Evolutionary conservation across 2,113 vertebrate species (phyloP), one percentile per base, ranked within the genome.

Genomic region (Vombatus ursinus): DNA sequence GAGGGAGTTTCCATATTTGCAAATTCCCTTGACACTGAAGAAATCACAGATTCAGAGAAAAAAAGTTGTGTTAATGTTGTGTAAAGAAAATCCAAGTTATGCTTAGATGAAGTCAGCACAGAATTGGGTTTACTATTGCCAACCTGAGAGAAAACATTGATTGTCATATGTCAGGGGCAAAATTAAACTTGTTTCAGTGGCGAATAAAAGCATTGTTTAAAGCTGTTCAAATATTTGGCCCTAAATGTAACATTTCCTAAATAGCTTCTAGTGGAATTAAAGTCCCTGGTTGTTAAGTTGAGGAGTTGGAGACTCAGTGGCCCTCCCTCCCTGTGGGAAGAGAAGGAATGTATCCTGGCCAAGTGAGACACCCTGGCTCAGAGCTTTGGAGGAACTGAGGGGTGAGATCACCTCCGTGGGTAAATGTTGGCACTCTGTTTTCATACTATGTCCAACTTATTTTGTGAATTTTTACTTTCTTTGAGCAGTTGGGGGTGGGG

Each of bases 281-380:
- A 94, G 54, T 49, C 19, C 37, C 8, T 61, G 53, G 49, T 25
- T 31, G 49, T n/a, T n/a, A 94, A 51, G 25, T 68, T 54, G 47
- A 94, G 92, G 19, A 50, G 50, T 25, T 93, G 91, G 94, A 93
- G 68, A 96, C 8, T 94, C 52, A 91, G 84, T 23, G n/a, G n/a
- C 68, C 14, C 68, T 84, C 68, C n/a, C n/a, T 44, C 19, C 19
- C 19, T 84, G 68, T 84, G 68, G 12, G 93, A 25, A 61, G 16
- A 50, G 37, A 50, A 84, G n/a, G 68, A 84, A 93, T 0, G 8
- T 10, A 31, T 0, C 0, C 7, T 19, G 92, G 47, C 16, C n/a
- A 50, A 31, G 8, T 3, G 12, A 2, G 8, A 5, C 16, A 91
- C 26, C 37, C 50, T 84, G 89, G 93, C 68, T 53, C 90, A 92